These are phyloP conservation scores for Rhopalosiphum maidis DNA, from an alignment of 1,140 invertebrate species.

Conservation along the genomic window DNA sequence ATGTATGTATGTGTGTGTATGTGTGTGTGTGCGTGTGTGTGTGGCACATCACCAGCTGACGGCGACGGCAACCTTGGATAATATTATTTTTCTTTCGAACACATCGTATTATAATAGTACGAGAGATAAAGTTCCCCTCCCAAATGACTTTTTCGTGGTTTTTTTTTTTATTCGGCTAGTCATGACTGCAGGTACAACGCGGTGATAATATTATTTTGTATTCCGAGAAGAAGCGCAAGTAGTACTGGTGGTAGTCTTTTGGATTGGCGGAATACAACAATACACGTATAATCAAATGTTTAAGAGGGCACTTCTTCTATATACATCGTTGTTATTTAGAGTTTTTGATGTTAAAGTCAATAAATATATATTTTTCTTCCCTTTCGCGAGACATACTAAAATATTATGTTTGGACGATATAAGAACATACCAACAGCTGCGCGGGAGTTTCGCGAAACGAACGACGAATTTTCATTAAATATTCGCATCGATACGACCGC, in stretches of 20 bases:
- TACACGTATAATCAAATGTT: background rate
- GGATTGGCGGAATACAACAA: background rate
- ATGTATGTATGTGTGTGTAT: too few species aligned
- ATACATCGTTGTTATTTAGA: background rate
- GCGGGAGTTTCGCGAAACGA: background rate
- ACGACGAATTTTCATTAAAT: background rate
- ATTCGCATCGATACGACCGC: background rate
- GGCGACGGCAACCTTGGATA: constrained; percentile 51
- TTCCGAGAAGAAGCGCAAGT: background rate
- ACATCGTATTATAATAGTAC: background rate
- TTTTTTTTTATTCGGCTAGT: background rate
- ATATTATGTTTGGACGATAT: background rate
- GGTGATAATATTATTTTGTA: background rate
- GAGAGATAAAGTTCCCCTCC: background rate
- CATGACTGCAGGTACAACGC: background rate
- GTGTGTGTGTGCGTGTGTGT: background rate
- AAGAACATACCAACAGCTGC: background rate
- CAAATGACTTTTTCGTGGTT: background rate
- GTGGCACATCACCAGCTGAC: constrained; percentile 32
- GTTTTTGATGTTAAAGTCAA: background rate
- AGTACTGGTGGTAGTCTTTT: background rate
- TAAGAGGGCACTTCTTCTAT: background rate
- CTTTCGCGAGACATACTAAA: background rate
- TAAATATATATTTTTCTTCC: background rate
- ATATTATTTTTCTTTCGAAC: constrained; percentile 40